phyloP scores from a whole-genome alignment of 2,888 invertebrate genomes.

The Drosophila emarginata region DNA sequence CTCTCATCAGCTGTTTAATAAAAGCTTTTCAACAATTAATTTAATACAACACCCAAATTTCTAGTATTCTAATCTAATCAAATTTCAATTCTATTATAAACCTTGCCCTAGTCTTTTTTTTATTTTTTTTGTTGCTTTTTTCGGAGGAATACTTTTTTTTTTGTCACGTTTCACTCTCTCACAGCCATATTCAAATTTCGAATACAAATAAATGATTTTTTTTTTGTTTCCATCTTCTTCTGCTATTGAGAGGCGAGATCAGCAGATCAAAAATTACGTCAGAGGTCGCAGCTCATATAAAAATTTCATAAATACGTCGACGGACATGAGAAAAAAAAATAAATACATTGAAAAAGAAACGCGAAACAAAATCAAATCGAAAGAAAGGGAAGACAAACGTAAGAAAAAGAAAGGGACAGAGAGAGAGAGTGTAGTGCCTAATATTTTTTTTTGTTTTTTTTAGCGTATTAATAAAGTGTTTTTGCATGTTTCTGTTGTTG shows the following conservation, averaged over 20 bases:
- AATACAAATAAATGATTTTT: conserved; percentile 28
- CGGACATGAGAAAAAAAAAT: neutral
- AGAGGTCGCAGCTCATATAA: conserved; percentile 45
- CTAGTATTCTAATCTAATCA: conserved; percentile 3
- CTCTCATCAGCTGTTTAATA: neutral
- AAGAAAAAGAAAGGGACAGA: conserved; percentile 10
- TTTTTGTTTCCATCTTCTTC: conserved; percentile 44
- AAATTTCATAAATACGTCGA: conserved; percentile 43
- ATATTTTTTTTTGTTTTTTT: conserved; percentile 26
- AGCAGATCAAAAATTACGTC: conserved; percentile 60
- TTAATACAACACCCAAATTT: conserved; percentile 22
- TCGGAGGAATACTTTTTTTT: neutral
- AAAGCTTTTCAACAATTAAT: neutral
- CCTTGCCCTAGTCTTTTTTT: conserved; percentile 1
- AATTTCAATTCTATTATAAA: neutral
- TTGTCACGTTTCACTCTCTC: conserved; percentile 1
- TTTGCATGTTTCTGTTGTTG: neutral
- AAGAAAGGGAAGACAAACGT: conserved; percentile 27
- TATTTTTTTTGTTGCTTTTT: no score
- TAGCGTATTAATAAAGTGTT: conserved; percentile 57
- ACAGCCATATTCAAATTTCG: neutral
- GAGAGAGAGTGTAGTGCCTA: conserved; percentile 23
- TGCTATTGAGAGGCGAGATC: conserved; percentile 24
- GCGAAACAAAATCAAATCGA: conserved; percentile 28
- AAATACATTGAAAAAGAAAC: conserved; percentile 8